These are phyloP conservation scores for Craterocephalus amniculus DNA, from an alignment of 2,797 vertebrate species.

Conservation along the genomic window DNA sequence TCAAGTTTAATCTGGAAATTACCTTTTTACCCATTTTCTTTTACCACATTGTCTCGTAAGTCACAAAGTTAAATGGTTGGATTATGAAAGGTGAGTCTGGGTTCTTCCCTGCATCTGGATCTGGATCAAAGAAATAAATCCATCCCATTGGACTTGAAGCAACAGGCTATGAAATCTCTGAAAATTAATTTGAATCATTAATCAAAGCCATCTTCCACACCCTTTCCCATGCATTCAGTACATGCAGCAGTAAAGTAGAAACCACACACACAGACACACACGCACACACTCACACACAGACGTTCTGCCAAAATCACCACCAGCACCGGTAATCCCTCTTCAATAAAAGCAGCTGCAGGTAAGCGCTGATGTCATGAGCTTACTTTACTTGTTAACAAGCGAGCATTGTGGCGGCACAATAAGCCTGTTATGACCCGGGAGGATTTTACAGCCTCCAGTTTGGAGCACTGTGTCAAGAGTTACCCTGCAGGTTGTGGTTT, in stretches of 20 bases:
- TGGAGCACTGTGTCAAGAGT: conserved; percentile 51
- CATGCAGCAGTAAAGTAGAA: background rate
- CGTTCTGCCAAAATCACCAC: conserved; percentile 43
- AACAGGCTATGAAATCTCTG: conserved; percentile 41
- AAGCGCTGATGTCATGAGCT: conserved; percentile 71
- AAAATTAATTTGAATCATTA: conserved; percentile 57
- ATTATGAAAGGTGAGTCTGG: conserved; percentile 10
- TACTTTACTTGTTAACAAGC: conserved; percentile 54
- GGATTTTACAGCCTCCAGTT: conserved; percentile 54
- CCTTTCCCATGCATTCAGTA: conserved; percentile 35
- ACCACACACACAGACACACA: conserved; percentile 13
- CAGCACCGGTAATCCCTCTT: conserved; percentile 61
- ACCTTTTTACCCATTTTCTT: conserved; percentile 23
- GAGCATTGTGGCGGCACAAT: conserved; percentile 64
- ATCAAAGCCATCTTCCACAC: conserved; percentile 38
- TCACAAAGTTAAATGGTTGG: conserved; percentile 29
- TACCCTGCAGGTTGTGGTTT: conserved; percentile 37
- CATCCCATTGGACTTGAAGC: conserved; percentile 39
- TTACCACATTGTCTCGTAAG: background rate
- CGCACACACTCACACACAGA: conserved; percentile 19
- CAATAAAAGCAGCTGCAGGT: conserved; percentile 67
- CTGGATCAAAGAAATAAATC: conserved; percentile 31
- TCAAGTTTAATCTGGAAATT: conserved; percentile 30
- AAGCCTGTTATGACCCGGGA: conserved; percentile 48
- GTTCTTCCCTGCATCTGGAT: conserved; percentile 17